Percentiles rank a stretch among this genome's conserved stretches.
These are phyloP conservation scores for Fragariocoptes setiger DNA, from an alignment of 1,140 invertebrate genomes.

Conservation along the genomic window DNA sequence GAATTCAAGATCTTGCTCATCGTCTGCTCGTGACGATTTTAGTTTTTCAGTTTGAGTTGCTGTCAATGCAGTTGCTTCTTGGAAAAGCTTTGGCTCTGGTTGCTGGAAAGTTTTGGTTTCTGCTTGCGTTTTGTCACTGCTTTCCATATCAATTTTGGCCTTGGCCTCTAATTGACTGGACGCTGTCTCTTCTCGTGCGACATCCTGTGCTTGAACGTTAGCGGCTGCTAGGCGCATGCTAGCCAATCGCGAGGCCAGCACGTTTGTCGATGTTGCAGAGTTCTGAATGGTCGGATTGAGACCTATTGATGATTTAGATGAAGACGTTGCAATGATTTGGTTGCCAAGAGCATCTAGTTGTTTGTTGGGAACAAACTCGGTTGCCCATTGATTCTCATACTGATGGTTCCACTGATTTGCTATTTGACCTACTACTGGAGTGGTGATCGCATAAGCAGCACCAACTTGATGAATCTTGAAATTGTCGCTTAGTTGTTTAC, in stretches of 20 bases:
- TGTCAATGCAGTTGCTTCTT: no score
- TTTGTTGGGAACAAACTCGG: background rate
- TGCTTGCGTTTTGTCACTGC: background rate
- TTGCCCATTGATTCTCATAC: background rate
- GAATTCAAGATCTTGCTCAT: background rate
- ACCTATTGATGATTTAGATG: background rate
- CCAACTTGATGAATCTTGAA: background rate
- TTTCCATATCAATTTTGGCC: background rate
- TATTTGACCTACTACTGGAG: background rate
- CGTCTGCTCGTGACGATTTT: no score
- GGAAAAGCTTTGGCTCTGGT: no score
- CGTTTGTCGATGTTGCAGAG: no score
- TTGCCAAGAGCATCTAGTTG: background rate
- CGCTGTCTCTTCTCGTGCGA: no score
- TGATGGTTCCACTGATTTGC: background rate
- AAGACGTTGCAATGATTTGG: background rate
- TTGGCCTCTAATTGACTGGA: background rate
- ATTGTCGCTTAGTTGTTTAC: background rate
- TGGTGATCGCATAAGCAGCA: background rate
- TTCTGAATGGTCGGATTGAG: no score
- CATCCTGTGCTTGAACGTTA: no score
- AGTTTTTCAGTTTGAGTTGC: no score
- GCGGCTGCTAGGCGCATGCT: no score
- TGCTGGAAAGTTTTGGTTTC: no score
- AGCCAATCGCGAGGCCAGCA: no score